Percentiles rank a stretch among this genome's conserved stretches.
Conservation (phyloP, 2,888 invertebrate species). For the Eilema sororculum region DNA sequence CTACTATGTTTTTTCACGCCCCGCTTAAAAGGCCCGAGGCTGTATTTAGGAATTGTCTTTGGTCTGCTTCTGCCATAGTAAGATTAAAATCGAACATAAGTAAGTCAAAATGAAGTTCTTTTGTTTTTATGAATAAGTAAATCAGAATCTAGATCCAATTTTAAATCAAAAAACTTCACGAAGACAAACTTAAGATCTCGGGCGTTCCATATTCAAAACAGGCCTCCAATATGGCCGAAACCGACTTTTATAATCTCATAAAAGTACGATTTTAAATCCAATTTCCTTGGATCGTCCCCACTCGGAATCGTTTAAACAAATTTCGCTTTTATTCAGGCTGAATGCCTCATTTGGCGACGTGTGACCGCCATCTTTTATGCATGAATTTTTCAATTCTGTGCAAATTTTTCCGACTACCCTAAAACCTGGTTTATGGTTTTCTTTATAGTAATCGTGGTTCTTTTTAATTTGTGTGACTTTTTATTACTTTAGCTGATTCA, state of each 20-base stretch:
- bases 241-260: conserved; percentile 36
- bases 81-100: neutral
- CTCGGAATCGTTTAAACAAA: conserved; percentile 48
- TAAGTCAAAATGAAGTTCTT: neutral
- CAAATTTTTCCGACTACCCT: conserved; percentile 36
- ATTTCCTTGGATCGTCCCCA: conserved; percentile 32
- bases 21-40: too few species aligned
- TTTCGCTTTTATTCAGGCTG: conserved; percentile 48
- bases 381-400: conserved; percentile 49
- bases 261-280: conserved; percentile 43
- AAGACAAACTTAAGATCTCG: neutral
- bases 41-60: too few species aligned
- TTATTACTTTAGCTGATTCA: conserved; percentile 4
- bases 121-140: neutral
- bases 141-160: neutral
- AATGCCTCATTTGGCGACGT: conserved; percentile 41
- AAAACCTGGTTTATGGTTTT: conserved; percentile 34
- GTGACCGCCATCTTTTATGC: conserved; percentile 53
- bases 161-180: neutral
- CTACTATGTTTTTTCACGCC: too few species aligned
- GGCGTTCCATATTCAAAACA: conserved; percentile 12
- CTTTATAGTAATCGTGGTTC: conserved; percentile 17
- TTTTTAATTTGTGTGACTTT: conserved; percentile 20
- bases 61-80: too few species aligned
- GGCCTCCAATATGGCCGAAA: conserved; percentile 9